phyloP scores from a whole-genome alignment of 2,113 vertebrate genomes.

The Anas platyrhynchos region DNA sequence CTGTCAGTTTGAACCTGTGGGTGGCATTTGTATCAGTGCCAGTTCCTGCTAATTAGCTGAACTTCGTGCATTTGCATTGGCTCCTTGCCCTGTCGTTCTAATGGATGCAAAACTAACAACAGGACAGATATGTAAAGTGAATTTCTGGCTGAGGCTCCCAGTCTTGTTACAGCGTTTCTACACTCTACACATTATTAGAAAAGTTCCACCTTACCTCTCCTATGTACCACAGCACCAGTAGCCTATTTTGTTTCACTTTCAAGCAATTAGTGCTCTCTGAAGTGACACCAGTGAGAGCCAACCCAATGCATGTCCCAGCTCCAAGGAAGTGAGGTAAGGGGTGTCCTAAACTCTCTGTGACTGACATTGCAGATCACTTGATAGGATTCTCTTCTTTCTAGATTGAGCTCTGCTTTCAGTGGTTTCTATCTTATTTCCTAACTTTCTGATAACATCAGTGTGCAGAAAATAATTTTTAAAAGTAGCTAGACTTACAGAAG shows the following conservation, averaged over 20 bases:
- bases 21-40: neutral
- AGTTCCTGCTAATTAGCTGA: neutral
- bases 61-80: conserved; percentile 9
- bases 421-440: neutral
- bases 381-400: neutral
- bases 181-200: neutral
- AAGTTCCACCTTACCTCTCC: neutral
- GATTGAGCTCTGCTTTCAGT: neutral
- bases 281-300: neutral
- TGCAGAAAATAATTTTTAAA: neutral
- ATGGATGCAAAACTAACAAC: neutral
- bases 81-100: neutral
- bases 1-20: neutral
- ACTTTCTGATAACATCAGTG: neutral
- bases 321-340: neutral
- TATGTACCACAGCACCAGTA: neutral
- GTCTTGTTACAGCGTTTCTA: neutral
- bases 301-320: neutral
- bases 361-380: neutral
- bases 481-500: neutral
- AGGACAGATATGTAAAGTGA: neutral
- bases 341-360: neutral
- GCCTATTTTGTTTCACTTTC: neutral
- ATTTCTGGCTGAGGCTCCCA: neutral
- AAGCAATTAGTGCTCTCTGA: neutral